Conservation (phyloP, 2,797 vertebrate genomes). For the Kryptolebias ocellatus region DNA sequence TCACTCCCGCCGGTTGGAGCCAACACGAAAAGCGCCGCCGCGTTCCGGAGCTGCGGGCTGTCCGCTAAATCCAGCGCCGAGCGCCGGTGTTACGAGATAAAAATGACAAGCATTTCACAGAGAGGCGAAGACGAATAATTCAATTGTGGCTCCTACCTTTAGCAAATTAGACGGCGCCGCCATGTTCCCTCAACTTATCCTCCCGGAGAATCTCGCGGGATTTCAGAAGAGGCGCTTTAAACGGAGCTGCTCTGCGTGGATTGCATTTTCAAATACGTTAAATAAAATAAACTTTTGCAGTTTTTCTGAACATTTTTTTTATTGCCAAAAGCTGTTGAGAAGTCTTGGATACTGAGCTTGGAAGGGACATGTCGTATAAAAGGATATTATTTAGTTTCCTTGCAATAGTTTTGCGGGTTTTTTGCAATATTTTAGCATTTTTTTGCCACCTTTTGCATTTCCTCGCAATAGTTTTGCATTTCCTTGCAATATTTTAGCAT, state of each 20-base stretch:
- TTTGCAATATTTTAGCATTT: no score
- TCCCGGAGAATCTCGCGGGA: constrained; percentile 86
- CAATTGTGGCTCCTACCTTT: constrained; percentile 89
- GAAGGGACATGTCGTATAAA: no score
- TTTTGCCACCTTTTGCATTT: no score
- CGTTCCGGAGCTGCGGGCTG: fast-evolving
- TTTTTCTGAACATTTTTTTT: no score
- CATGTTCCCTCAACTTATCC: constrained; percentile 94
- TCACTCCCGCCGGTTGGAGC: constrained; percentile 30
- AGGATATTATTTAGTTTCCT: no score
- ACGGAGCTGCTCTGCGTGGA: neutral
- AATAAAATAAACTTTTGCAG: no score
- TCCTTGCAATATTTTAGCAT: no score
- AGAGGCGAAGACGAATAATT: constrained; percentile 40
- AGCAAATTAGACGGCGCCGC: constrained; percentile 96
- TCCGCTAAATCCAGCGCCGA: neutral
- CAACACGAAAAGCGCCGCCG: constrained; percentile 2
- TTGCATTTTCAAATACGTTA: no score
- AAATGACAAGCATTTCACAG: constrained; percentile 44
- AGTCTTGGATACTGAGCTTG: no score
- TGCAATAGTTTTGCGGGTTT: no score
- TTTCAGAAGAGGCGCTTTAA: neutral
- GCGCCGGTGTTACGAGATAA: neutral
- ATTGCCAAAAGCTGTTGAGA: no score
- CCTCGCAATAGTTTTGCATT: no score